Conservation (phyloP, 2,888 invertebrate species). For the Amphipoea lucens region DNA sequence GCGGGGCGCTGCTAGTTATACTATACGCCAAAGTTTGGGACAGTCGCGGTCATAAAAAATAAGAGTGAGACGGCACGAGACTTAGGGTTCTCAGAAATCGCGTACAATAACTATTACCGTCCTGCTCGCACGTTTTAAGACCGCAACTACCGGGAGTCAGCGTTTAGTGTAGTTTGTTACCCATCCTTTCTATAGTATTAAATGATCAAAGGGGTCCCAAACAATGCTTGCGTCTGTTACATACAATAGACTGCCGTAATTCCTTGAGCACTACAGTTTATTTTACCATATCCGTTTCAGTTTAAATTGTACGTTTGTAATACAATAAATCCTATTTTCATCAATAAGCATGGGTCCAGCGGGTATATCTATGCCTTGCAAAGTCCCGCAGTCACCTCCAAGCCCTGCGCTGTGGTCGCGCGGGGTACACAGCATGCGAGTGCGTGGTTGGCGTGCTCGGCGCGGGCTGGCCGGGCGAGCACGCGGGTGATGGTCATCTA, state of each 20-base stretch:
- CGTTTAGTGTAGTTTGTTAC: not conserved
- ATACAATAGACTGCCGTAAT: not conserved
- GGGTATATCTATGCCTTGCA: not conserved
- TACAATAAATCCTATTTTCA: constrained; percentile 27
- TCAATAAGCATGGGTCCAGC: constrained; percentile 25
- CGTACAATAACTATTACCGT: no score
- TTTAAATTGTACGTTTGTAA: constrained; percentile 5
- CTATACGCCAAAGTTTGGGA: not conserved
- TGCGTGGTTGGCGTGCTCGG: constrained; percentile 35
- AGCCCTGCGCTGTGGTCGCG: constrained; percentile 26
- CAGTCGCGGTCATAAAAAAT: not conserved
- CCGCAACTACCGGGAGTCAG: no score
- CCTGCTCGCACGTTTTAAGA: not conserved
- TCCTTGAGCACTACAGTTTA: not conserved
- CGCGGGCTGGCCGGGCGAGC: constrained; percentile 50
- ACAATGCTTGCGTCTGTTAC: not conserved
- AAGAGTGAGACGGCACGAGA: not conserved
- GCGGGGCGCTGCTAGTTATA: no score
- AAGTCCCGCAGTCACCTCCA: constrained; percentile 58
- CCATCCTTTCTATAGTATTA: not conserved
- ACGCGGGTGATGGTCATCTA: constrained; percentile 78
- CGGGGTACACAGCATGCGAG: not conserved
- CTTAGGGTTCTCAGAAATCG: not conserved
- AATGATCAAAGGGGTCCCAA: not conserved
- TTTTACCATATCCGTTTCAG: not conserved